A percentile compares a stretch with the other conserved stretches of the same genome.
Conservation (phyloP, 1,140 invertebrate species). For the Sminthurides bifidus region DNA sequence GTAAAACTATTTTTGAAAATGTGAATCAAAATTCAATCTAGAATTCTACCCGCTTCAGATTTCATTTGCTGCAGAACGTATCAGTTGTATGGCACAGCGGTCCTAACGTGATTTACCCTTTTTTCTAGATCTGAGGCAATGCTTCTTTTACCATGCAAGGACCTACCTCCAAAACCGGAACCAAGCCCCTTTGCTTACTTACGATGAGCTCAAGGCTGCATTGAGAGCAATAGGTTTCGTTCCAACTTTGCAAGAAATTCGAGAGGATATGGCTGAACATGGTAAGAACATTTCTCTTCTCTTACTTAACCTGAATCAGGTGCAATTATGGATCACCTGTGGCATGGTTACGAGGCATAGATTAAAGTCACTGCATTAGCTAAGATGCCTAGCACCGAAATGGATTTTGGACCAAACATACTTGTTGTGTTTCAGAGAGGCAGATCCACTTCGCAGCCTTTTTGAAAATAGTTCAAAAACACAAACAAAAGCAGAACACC, state of each 20-base stretch:
- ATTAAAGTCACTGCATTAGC: background rate
- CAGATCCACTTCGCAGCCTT: background rate
- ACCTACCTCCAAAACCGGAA: background rate
- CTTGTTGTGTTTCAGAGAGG: background rate
- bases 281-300: too few relatives aligned
- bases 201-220: background rate
- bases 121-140: background rate
- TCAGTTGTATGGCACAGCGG: too few relatives aligned
- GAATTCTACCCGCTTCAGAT: too few relatives aligned
- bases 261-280: background rate
- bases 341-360: too few relatives aligned
- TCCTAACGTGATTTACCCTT: too few relatives aligned
- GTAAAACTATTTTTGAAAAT: too few relatives aligned
- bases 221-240: background rate
- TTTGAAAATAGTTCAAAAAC: background rate
- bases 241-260: background rate
- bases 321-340: too few relatives aligned
- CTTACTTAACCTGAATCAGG: too few relatives aligned
- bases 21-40: too few relatives aligned
- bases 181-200: background rate
- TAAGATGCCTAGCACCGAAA: background rate
- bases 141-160: background rate
- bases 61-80: too few relatives aligned
- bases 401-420: background rate
- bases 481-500: background rate